Base-by-base conservation (phyloP, 2,888 invertebrate species). In the Cheiracanthium punctorium region DNA sequence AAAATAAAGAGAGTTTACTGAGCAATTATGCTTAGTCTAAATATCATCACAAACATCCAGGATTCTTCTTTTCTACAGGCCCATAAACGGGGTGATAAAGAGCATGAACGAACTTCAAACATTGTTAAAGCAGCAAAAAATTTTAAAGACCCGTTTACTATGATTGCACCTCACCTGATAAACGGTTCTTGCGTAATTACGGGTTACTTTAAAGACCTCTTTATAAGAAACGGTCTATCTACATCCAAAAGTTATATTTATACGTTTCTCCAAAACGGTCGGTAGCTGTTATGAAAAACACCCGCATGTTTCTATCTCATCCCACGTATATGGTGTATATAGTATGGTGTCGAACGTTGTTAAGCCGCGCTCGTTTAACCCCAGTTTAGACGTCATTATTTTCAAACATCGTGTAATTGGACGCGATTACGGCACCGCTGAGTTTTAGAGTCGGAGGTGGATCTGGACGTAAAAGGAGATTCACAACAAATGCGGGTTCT, bases 301-400 rank as follows among this genome's bases (percentile, higher is more conserved):
- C 80, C 80, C 80, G 80, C 80, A 80, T 80, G 30, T n/a, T 48
- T 48, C 1, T 48, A 37, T 37, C 7, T 4, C 10, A 37, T 37
- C 37, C 37, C 37, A 37, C 37, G 37, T 10, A 7, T 37, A n/a
- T n/a, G n/a, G n/a, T n/a, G n/a, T n/a, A n/a, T n/a, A n/a, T n/a
- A n/a, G n/a, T 37, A 10, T 10, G 10, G 37, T 37, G 37, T 10
- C 10, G 37, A 37, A 37, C 37, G 37, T 7, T 37, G 37, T 37
- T 37, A 37, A 37, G 10, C 4, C 37, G 37, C n/a, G n/a, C 5
- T 2, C 48, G 48, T 48, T 48, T 48, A 48, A 48, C 48, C 48
- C 48, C 48, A 12, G 48, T 17, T 48, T 37, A 48, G 7, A 10
- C 37, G 37, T 7, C 10, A 37, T n/a, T n/a, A 48, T 17, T 48